These are phyloP conservation scores for Asarcornis scutulata DNA, from an alignment of 2,113 vertebrate genomes.

Conservation along the genomic window DNA sequence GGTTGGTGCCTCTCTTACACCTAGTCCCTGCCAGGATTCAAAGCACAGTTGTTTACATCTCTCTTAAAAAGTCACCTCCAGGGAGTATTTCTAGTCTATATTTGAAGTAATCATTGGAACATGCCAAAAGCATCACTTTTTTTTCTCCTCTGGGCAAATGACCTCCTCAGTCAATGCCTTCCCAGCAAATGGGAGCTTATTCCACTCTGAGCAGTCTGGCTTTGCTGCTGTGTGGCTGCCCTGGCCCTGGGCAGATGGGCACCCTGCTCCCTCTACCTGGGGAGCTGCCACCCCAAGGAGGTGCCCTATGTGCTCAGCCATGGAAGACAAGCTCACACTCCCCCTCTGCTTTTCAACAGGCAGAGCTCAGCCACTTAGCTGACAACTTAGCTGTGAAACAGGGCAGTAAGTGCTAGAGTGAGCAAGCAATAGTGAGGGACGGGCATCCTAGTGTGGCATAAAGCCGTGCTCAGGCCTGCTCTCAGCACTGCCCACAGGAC, in stretches of 20 bases:
- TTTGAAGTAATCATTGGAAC: background rate
- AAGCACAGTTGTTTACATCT: background rate
- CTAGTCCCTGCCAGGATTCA: background rate
- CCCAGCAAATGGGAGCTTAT: background rate
- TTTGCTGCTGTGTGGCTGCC: background rate
- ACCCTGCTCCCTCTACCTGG: background rate
- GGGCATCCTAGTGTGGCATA: fast-evolving
- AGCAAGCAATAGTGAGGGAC: background rate
- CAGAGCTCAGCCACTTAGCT: background rate
- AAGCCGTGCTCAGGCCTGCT: background rate
- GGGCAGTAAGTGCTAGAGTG: background rate
- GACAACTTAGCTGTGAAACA: background rate
- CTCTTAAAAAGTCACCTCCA: background rate
- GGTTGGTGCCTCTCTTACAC: background rate
- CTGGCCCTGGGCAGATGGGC: background rate
- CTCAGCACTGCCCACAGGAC: fast-evolving
- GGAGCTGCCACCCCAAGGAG: background rate
- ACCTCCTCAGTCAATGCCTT: background rate
- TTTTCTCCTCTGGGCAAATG: background rate
- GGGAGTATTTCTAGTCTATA: background rate
- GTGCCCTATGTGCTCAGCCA: background rate
- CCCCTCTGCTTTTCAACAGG: background rate
- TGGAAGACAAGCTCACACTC: background rate
- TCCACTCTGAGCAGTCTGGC: background rate
- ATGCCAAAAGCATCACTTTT: background rate